phyloP scores from a whole-genome alignment of 2,888 invertebrate genomes.

The Euzophera pinguis region DNA sequence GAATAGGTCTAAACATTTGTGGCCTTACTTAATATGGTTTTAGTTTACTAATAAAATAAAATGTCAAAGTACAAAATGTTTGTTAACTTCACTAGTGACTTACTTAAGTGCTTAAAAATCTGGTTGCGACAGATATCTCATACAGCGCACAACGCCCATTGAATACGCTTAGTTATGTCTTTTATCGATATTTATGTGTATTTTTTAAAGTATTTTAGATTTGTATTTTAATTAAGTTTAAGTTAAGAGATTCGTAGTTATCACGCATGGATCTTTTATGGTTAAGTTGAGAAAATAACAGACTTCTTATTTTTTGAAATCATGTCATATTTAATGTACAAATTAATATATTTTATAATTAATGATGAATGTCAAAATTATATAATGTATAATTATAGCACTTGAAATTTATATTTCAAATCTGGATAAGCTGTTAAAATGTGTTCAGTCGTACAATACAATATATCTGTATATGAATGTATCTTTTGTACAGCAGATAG shows the following conservation, averaged over 20 bases:
- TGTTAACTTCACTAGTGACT: conserved; percentile 27
- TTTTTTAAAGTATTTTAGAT: conserved; percentile 47
- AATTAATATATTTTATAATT: not conserved
- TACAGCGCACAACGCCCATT: conserved; percentile 53
- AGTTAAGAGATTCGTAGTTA: conserved; percentile 24
- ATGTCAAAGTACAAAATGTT: conserved; percentile 56
- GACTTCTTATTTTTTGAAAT: not conserved
- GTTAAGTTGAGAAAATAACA: not conserved
- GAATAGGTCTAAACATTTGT: conserved; percentile 22
- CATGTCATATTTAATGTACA: not conserved
- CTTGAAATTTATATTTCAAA: not conserved
- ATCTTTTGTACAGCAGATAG: no score
- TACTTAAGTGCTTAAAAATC: conserved; percentile 28
- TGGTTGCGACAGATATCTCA: conserved; percentile 20
- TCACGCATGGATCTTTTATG: conserved; percentile 18
- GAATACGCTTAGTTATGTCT: conserved; percentile 58
- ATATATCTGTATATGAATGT: no score
- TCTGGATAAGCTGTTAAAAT: not conserved
- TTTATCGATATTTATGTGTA: conserved; percentile 51
- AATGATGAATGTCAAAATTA: not conserved
- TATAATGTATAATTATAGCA: not conserved
- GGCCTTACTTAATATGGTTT: conserved; percentile 30
- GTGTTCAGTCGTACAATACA: no score
- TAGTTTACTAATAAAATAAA: conserved; percentile 37
- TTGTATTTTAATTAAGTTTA: conserved; percentile 34